Evolutionary conservation across 2,113 vertebrate species (phyloP).

Genomic region (Petaurus breviceps): DNA sequence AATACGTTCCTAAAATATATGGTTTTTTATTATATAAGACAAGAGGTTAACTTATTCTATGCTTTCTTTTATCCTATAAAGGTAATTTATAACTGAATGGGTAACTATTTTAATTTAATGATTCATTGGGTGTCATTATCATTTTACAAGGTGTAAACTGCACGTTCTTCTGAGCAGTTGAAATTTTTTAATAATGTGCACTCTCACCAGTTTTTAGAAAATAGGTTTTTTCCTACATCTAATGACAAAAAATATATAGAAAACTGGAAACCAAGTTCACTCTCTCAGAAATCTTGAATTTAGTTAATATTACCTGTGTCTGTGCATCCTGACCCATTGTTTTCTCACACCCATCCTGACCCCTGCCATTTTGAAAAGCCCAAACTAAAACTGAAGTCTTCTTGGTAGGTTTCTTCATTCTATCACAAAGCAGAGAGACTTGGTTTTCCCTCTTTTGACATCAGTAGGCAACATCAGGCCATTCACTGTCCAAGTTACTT

Average conservation of each 20-base stretch:
- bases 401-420: conserved; percentile 68
- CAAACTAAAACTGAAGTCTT: conserved; percentile 71
- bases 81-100: conserved; percentile 42
- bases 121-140: conserved; percentile 4
- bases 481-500: conserved; percentile 77
- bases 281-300: neutral
- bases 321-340: conserved; percentile 67
- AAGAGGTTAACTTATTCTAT: neutral
- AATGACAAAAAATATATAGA: neutral
- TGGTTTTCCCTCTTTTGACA: conserved; percentile 76
- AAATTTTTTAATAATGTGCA: neutral
- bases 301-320: conserved; percentile 75
- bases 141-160: neutral
- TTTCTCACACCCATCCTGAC: conserved; percentile 65
- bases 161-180: conserved; percentile 11
- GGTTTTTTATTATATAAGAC: neutral
- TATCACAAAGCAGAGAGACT: conserved; percentile 65
- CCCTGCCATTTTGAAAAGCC: conserved; percentile 74
- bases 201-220: neutral
- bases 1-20: neutral
- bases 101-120: conserved; percentile 10
- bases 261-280: conserved; percentile 25
- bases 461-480: conserved; percentile 75
- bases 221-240: neutral
- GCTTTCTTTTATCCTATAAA: neutral